Base-by-base conservation (phyloP, 2,888 invertebrate genomes). In the Rotaria sp. region DNA sequence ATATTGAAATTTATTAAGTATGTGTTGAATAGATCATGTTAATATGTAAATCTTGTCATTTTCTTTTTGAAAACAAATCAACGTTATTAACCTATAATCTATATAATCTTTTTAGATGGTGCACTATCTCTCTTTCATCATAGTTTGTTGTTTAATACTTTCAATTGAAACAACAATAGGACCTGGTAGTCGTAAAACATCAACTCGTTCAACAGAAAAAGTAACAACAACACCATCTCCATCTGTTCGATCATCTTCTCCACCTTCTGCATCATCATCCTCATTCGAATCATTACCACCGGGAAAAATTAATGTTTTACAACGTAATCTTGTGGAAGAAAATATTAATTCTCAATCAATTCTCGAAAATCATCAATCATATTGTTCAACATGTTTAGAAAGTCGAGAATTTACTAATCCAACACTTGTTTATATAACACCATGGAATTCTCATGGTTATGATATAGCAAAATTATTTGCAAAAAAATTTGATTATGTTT, bases 401-500 rank as follows among this genome's bases (percentile, higher is more conserved):
- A 52, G n/a, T n/a, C 84, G 84, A 52, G 48, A 26, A 13, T 86
- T 86, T 57, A 35, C 30, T 41, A 75, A 85, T 48, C 52, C 74
- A 75, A 38, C 84, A 48, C 86, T 87, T n/a, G 85, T 80, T 24
- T 87, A 87, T 50, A 57, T 87, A 45, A 87, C 87, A 10, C 85
- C 87, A 26, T 87, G 87, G 87, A 87, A 87, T 85, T 21, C 74
- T 11, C 45, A 84, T 35, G 87, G 87, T 35, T 87, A 87, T 55
- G 87, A 87, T 59, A 93, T 96, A 85, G 95, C 96, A 0, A 96
- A 96, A 92, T 93, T 93, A 86, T 96, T 96, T 93, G 94, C 94
- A 80, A 89, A 90, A 57, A 97, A 97, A 91, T 95, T 97, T 89
- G 94, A 95, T 85, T 94, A 95, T 89, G 93, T 97, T 45, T 95